Base-by-base conservation (phyloP, 2,888 invertebrate species). In the Sesamia inferens region DNA sequence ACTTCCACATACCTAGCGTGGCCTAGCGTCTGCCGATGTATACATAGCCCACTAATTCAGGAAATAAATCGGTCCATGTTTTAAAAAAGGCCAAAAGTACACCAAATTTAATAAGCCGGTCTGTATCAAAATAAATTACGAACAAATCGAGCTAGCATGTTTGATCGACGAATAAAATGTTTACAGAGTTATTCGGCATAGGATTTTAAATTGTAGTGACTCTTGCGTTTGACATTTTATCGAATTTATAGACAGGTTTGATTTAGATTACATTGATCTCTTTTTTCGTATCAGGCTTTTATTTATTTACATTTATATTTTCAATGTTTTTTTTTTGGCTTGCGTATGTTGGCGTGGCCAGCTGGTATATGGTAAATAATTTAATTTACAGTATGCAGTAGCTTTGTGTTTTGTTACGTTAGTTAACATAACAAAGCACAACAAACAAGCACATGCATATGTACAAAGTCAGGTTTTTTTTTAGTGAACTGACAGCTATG, bases 141-240 rank as follows among this genome's bases (percentile, higher is more conserved):
- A 63, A 63, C 51, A 76, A 67, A 69, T 69, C 62, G 22, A 66
- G 31, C 59, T 54, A 5, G 69, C 68, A 51, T 68, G 57, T 75
- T 83, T 69, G 80, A 71, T 71, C 63, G 55, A 66, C 54, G 39
- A n/a, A 71, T 51, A 79, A 68, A 81, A 76, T 76, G 71, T 76
- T 69, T 44, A 59, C 75, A 67, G 59, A 14, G 78, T 82, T 74
- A 68, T 74, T 68, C 63, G 51, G 8, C 22, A 61, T 11, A 59
- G 66, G 74, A 71, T 76, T 71, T 48, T 54, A 79, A 83, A 63
- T 63, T 51, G 31, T 67, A 47, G 61, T 68, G 59, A 65, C 64
- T 67, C 31, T 78, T 65, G 64, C 68, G 57, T 78, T 73, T 69
- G 51, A 19, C 44, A 44, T 82, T 68, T 79, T 68, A 59, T 54